These are phyloP conservation scores for Rhysida immarginata DNA, from an alignment of 1,140 invertebrate species.

Conservation along the genomic window DNA sequence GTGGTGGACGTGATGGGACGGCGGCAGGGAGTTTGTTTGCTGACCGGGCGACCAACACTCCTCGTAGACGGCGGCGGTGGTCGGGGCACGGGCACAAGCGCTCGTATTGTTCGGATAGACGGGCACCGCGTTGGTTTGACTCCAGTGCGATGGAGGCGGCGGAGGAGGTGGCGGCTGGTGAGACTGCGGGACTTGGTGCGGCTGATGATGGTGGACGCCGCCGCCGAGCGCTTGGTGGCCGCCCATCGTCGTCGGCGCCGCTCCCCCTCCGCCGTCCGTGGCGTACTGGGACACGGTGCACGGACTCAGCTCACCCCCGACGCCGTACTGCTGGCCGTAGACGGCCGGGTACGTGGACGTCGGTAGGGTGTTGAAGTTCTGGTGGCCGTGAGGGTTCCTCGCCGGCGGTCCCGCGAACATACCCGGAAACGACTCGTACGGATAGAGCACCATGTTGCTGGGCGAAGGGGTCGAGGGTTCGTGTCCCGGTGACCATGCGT, in stretches of 20 bases:
- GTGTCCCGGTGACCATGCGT: not conserved
- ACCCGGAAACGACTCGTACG: not conserved
- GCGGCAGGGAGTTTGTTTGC: too few relatives aligned
- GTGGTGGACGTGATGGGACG: not conserved
- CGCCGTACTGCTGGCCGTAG: not conserved
- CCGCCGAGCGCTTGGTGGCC: too few relatives aligned
- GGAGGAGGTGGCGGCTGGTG: not conserved
- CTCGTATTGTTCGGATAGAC: too few relatives aligned
- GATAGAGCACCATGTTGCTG: conserved; percentile 7
- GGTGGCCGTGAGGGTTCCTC: too few relatives aligned
- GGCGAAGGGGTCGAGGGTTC: not conserved
- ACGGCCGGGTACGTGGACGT: too few relatives aligned
- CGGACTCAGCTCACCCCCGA: not conserved
- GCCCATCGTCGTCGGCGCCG: too few relatives aligned
- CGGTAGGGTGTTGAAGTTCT: too few relatives aligned
- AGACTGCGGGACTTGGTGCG: not conserved
- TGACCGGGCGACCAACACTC: not conserved
- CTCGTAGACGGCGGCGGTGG: not conserved
- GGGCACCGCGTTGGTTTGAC: not conserved
- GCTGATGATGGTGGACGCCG: not conserved
- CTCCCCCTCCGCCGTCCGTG: not conserved
- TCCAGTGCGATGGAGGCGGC: not conserved
- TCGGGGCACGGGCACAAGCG: too few relatives aligned
- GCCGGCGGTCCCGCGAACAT: conserved; percentile 7
- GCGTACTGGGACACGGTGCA: not conserved